phyloP scores from a whole-genome alignment of 2,113 vertebrate species.

The Nematolebias whitei region DNA sequence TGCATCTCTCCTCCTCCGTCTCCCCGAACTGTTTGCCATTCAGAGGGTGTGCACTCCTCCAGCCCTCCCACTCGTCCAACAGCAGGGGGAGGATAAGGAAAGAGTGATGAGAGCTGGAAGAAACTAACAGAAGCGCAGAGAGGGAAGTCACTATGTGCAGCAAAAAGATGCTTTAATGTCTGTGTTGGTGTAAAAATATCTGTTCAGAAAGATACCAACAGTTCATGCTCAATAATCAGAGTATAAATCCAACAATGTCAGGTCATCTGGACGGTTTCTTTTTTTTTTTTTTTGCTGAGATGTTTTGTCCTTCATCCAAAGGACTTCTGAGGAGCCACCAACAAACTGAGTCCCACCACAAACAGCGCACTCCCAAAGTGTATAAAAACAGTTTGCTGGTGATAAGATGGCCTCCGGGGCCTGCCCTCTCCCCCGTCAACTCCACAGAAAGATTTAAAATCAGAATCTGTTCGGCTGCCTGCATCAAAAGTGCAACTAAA shows the following conservation, averaged over 20 bases:
- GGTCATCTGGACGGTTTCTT: no score
- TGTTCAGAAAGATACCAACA: background rate
- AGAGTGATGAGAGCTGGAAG: conserved; percentile 19
- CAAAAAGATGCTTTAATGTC: background rate
- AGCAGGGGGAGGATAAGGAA: conserved; percentile 38
- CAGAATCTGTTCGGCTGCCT: background rate
- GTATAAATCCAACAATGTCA: no score
- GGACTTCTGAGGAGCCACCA: no score
- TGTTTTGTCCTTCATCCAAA: no score
- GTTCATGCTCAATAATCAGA: no score
- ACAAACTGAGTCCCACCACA: no score
- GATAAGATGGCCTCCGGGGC: no score
- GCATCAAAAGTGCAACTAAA: background rate
- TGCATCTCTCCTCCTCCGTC: conserved; percentile 44
- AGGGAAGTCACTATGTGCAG: conserved; percentile 6
- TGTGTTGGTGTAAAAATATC: background rate
- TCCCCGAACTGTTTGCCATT: conserved; percentile 51
- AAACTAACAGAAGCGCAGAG: conserved; percentile 7
- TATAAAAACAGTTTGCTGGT: no score
- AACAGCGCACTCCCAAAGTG: no score
- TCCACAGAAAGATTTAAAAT: no score
- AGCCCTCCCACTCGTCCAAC: conserved; percentile 43
- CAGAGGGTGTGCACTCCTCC: conserved; percentile 46
- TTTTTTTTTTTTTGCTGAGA: no score
- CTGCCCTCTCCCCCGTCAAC: no score